Base-by-base conservation (phyloP, 2,888 invertebrate species). In the Boloria selene region DNA sequence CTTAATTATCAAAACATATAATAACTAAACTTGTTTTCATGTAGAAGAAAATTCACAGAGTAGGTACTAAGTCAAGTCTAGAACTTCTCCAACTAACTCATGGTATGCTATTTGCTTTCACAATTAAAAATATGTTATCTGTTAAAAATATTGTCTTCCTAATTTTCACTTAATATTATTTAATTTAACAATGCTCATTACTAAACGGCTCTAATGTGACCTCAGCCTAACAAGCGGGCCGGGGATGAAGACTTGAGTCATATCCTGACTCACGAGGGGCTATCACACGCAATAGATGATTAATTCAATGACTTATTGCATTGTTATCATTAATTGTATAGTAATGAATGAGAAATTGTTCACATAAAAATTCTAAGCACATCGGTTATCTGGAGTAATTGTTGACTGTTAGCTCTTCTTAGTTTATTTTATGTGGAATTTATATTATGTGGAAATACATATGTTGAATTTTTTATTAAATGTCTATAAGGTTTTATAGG, bases 231-330 rank as follows among this genome's bases (percentile, higher is more conserved):
- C 65, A 14, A 61, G 49, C 50, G 64, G 72, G 77, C 77, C 50
- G 64, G 72, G 77, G 78, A 77, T 76, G 77, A 70, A 75, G 67
- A 51, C 45, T 67, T 70, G 72, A 71, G 63, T 75, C 72, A 76
- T 74, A 64, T 72, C 69, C 76, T 86, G 85, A 86, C 73, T 86
- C 86, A 85, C 71, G 72, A 74, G 74, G 77, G 77, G 67, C 62
- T 72, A 66, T 69, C 69, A 73, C 72, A 68, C 75, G 72, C 68
- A 76, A 79, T 75, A 75, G 74, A 79, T 81, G 81, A 81, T 79
- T 82, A 84, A 78, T 79, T 75, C 77, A 78, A 81, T 82, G 81
- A 86, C 76, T 82, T 79, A 77, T 76, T 74, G 70, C 65, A 65
- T 70, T 70, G 70, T 61, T 65, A 67, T 70, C 62, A 53, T 18